Conservation (phyloP, 2,888 invertebrate species). For the Hirtodrosophila alboralis region DNA sequence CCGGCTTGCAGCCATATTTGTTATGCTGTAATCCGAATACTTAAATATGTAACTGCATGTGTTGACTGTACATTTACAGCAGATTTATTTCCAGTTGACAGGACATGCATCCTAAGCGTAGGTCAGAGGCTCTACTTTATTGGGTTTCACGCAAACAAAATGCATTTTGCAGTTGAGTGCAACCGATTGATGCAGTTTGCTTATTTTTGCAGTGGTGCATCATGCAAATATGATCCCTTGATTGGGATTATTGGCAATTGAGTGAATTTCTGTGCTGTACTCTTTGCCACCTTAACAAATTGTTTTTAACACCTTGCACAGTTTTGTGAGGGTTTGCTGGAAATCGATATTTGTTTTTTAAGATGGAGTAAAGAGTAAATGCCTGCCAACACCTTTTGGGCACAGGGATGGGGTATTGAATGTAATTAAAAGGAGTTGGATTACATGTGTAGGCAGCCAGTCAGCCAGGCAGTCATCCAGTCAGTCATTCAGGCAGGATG, state of each 20-base stretch:
- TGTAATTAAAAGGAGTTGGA: slow-evolving; percentile 75
- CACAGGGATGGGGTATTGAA: slow-evolving; percentile 53
- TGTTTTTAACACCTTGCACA: slow-evolving; percentile 76
- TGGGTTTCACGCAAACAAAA: slow-evolving; percentile 6
- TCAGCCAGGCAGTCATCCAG: slow-evolving; percentile 5
- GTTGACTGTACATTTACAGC: slow-evolving; percentile 7
- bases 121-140: neutral
- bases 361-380: slow-evolving; percentile 11
- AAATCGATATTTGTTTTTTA: slow-evolving; percentile 74
- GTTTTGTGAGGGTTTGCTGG: slow-evolving; percentile 40
- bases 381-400: slow-evolving; percentile 53
- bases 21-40: no score
- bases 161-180: slow-evolving; percentile 29
- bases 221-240: slow-evolving; percentile 61
- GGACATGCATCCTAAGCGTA: neutral
- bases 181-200: slow-evolving; percentile 36
- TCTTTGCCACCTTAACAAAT: slow-evolving; percentile 56
- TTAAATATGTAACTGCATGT: no score
- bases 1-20: no score
- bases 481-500: slow-evolving; percentile 12
- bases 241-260: slow-evolving; percentile 62
- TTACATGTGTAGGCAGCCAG: slow-evolving; percentile 53
- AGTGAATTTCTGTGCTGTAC: slow-evolving; percentile 41
- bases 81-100: neutral
- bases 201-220: no score